Evolutionary conservation across 2,888 invertebrate species (phyloP), one percentile per base, ranked within the genome.

Genomic region (Sipha maydis): DNA sequence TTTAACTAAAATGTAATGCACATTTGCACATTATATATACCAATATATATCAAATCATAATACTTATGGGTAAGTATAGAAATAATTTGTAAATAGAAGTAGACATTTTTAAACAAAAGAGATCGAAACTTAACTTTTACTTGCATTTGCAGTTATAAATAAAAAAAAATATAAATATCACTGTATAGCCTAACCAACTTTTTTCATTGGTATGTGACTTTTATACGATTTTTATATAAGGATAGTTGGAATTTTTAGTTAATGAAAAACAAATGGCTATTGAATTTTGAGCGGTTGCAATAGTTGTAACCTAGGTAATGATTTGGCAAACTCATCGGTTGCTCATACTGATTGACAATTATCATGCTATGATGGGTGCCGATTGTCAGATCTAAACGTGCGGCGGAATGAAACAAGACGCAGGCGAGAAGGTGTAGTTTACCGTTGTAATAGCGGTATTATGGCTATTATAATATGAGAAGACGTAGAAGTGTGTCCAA

Each of bases 361-460:
- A 88, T 88, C 80, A 88, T 88, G 75, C 88, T 28, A 88, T 80
- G 88, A 82, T 82, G 82, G 88, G 88, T 67, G 88, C 67, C 75
- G 80, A 88, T 75, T 86, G 86, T 86, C 73, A 80, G 67, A 75
- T 61, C 28, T 75, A 82, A 82, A 88, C 61, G 80, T 73, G 88
- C 67, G 88, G 56, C 48, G 67, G 75, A 82, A 75, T 75, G 75
- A 88, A 80, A 75, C 80, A 75, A 88, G 56, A 82, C 80, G 75
- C 82, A 56, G 21, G 61, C 75, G 82, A 88, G 86, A 88, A 88
- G 88, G 88, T 88, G 88, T 88, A 88, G 82, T 88, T 88, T 88
- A 88, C 88, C 88, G 88, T 88, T 88, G 88, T 88, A 88, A 88
- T 88, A 88, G 88, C 88, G 88, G 88, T 88, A 88, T 88, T 75